Base-by-base conservation (phyloP, 2,113 vertebrate species). In the Lasiurus cinereus region DNA sequence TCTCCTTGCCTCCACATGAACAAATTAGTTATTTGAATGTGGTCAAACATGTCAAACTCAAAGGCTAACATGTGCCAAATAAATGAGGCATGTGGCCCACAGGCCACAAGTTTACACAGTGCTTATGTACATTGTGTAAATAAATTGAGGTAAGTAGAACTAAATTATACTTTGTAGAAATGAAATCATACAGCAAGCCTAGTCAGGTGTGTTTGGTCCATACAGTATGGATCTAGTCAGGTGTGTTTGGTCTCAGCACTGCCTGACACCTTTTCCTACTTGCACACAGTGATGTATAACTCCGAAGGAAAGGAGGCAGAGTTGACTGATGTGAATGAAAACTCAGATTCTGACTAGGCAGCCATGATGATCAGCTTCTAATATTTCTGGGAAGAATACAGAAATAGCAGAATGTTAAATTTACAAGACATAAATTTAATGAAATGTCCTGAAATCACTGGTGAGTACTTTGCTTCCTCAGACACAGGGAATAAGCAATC, bases 341-440 rank as follows among this genome's bases (percentile, higher is more conserved):
- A 93, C 83, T 93, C 33, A 73, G 52, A 56, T 89, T 93, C 69
- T 93, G 66, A 93, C 90, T 59, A 95, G 66, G 66, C 36, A 95
- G 48, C 36, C 48, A 12, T 70, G 9, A n/a, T 84, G 36, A 76
- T 90, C 80, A 72, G 33, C 52, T 64, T 8, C 69, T 77, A 80
- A 62, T 62, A 27, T 92, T 88, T 56, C 83, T 52, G 52, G 77
- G 10, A n/a, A 83, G 29, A 69, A 91, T 84, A 95, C 13, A 94
- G 22, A 86, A 77, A 82, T 3, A 95, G 18, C 13, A 16, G 95
- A 96, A 9, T 70, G 39, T n/a, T 88, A 48, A 27, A 76, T 33
- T 54, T 36, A 16, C 67, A 96, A 93, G 70, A 87, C 36, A 79
- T 91, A n/a, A 39, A 8, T 56, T 39, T 83, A 64, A 87, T 79